These are phyloP conservation scores for Sarcophaga rosellei DNA, from an alignment of 2,888 invertebrate genomes.

Conservation along the genomic window DNA sequence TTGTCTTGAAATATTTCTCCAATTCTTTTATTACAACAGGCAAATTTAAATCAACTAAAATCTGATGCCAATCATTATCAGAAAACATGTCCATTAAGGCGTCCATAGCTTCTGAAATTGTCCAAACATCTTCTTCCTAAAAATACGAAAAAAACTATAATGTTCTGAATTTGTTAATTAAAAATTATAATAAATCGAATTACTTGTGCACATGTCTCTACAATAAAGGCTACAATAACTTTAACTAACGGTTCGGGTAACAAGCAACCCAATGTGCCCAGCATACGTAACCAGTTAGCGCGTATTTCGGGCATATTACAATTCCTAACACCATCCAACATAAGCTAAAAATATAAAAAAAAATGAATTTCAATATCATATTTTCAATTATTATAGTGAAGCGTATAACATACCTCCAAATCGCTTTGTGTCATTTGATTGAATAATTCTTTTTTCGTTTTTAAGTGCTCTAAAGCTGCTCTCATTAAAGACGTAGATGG, in stretches of 20 bases:
- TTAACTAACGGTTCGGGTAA: slow-evolving; percentile 78
- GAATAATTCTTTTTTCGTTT: slow-evolving; percentile 82
- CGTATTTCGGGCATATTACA: slow-evolving; percentile 83
- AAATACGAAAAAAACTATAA: neutral
- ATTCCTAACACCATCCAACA: slow-evolving; percentile 83
- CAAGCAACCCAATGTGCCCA: slow-evolving; percentile 83
- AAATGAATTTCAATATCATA: neutral
- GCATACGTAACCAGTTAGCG: slow-evolving; percentile 84
- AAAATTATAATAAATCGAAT: slow-evolving; percentile 7
- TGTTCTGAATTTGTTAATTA: neutral
- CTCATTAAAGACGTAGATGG: slow-evolving; percentile 89
- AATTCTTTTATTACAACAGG: slow-evolving; percentile 84
- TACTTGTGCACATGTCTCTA: slow-evolving; percentile 82
- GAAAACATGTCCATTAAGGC: slow-evolving; percentile 89
- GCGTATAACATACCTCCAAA: slow-evolving; percentile 80
- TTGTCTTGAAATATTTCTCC: slow-evolving; percentile 85
- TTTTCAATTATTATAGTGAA: neutral
- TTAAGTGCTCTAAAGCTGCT: slow-evolving; percentile 87
- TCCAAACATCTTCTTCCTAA: slow-evolving; percentile 87
- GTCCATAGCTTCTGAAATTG: slow-evolving; percentile 88
- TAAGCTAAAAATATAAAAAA: slow-evolving; percentile 75
- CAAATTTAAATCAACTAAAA: slow-evolving; percentile 85
- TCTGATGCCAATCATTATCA: slow-evolving; percentile 87
- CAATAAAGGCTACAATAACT: slow-evolving; percentile 84
- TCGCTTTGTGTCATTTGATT: slow-evolving; percentile 83